Evolutionary conservation across 2,888 invertebrate genomes (phyloP).

Genomic region (Chrysopilus asiliformis): DNA sequence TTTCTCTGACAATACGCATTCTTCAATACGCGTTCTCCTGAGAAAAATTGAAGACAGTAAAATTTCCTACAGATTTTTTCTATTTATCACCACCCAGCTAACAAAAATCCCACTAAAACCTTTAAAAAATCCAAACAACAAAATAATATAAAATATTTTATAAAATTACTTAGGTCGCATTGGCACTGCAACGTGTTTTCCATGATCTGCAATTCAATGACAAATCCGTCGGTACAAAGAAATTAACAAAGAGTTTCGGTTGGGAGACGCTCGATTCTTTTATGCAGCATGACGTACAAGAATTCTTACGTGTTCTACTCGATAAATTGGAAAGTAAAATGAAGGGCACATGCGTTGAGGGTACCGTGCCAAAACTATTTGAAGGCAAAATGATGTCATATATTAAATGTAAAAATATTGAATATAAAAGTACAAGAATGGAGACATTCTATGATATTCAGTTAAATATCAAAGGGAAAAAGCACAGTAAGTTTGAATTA

Average conservation of each 20-base stretch:
- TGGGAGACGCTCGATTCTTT: slow-evolving; percentile 99
- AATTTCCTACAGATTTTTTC: too few species aligned
- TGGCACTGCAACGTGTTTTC: slow-evolving; percentile 95
- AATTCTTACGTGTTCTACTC: slow-evolving; percentile 73
- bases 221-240: slow-evolving; percentile 97
- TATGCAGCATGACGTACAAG: slow-evolving; percentile 97
- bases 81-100: too few species aligned
- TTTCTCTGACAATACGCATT: too few species aligned
- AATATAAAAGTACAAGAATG: slow-evolving; percentile 85
- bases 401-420: slow-evolving; percentile 94
- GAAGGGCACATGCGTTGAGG: slow-evolving; percentile 97
- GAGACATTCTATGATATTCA: slow-evolving; percentile 99
- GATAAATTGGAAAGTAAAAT: slow-evolving; percentile 99
- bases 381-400: slow-evolving; percentile 99
- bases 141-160: too few species aligned
- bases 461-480: slow-evolving; percentile 95
- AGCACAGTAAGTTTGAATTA: slow-evolving; percentile 46
- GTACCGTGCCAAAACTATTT: slow-evolving; percentile 92
- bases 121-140: too few species aligned
- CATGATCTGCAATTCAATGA: slow-evolving; percentile 96
- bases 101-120: too few species aligned
- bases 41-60: too few species aligned
- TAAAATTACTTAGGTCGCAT: slow-evolving; percentile 44
- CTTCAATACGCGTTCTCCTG: too few species aligned
- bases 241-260: slow-evolving; percentile 96